Conservation (phyloP, 2,113 vertebrate species). For the Tricholaema leucomelas region DNA sequence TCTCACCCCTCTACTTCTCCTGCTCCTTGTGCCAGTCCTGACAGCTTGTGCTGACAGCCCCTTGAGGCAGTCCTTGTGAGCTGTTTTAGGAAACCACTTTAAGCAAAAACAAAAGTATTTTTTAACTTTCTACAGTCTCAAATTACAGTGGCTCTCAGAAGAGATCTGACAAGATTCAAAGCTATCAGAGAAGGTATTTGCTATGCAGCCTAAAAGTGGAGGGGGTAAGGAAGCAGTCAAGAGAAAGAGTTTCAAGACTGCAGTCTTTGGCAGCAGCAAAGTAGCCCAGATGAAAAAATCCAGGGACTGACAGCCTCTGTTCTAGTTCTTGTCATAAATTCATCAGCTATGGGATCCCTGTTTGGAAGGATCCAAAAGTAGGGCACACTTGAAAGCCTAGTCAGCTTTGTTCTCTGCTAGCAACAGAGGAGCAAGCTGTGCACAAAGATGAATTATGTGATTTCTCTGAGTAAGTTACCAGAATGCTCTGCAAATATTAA, state of each 20-base stretch:
- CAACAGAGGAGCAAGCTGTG: background rate
- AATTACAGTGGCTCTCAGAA: background rate
- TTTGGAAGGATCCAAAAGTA: conserved; percentile 30
- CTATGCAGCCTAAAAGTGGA: background rate
- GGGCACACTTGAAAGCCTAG: conserved; percentile 28
- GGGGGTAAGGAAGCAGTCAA: background rate
- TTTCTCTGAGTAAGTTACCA: background rate
- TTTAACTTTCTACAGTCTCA: background rate
- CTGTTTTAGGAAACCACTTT: no score
- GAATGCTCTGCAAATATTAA: background rate
- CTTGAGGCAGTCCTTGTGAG: no score
- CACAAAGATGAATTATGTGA: background rate
- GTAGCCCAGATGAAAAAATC: background rate
- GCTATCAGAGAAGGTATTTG: background rate
- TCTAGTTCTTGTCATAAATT: conserved; percentile 33
- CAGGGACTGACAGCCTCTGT: background rate
- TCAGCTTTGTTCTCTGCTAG: conserved; percentile 29
- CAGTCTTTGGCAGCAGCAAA: background rate
- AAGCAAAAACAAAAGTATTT: background rate
- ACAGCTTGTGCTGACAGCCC: no score
- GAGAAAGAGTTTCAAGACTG: background rate
- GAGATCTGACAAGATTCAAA: background rate
- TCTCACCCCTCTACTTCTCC: background rate
- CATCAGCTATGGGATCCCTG: background rate
- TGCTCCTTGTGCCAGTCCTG: background rate